These are phyloP conservation scores for Formica aserva DNA, from an alignment of 2,888 invertebrate genomes.

Conservation along the genomic window DNA sequence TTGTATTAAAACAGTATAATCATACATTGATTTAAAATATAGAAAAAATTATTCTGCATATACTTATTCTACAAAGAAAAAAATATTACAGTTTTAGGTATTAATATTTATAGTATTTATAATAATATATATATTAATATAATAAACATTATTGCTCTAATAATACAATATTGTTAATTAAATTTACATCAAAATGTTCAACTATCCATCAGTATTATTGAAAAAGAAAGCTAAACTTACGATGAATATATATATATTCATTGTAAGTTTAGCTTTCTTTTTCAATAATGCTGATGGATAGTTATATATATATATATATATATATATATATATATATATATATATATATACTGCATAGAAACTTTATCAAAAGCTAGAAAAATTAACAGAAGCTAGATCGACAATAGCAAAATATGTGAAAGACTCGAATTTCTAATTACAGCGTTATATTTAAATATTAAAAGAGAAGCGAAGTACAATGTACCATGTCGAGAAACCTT, in stretches of 20 bases:
- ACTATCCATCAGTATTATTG: background rate
- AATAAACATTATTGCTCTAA: background rate
- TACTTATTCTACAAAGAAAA: background rate
- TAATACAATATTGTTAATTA: background rate
- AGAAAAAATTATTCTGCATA: background rate
- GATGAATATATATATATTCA: no score
- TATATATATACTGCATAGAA: background rate
- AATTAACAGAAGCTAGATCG: background rate
- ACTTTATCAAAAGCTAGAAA: background rate
- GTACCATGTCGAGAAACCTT: constrained; percentile 63
- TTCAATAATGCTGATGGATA: no score
- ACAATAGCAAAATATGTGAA: background rate
- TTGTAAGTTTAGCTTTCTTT: no score
- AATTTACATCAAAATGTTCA: background rate
- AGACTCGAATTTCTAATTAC: constrained; percentile 21
- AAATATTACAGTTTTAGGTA: background rate
- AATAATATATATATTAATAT: background rate
- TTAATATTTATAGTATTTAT: background rate
- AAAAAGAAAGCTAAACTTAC: background rate
- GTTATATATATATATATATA: no score
- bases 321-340: background rate
- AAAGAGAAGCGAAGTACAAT: constrained; percentile 24
- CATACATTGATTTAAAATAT: background rate
- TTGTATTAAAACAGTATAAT: background rate
- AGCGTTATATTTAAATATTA: background rate